Evolutionary conservation across 1,140 invertebrate genomes (phyloP).

Genomic region (Lepidostoma basale): DNA sequence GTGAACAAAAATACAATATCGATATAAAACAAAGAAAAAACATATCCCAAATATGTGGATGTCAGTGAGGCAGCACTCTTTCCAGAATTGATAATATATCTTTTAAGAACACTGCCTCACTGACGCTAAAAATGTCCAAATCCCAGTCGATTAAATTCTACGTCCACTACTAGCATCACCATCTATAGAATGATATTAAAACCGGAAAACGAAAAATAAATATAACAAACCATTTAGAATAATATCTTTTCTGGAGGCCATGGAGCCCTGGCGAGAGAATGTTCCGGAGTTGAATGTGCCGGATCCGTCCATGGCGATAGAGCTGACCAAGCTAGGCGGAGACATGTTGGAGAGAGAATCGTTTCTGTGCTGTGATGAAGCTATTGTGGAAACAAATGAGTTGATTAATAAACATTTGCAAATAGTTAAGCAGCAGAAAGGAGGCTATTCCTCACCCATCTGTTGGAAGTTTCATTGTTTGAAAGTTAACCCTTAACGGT

Average conservation of each 20-base stretch:
- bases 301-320: slow-evolving; percentile 57
- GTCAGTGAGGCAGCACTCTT: too few relatives aligned
- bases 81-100: too few relatives aligned
- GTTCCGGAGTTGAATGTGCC: slow-evolving; percentile 57
- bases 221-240: slow-evolving; percentile 22
- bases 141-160: too few relatives aligned
- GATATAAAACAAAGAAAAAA: too few relatives aligned
- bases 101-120: too few relatives aligned
- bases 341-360: slow-evolving; percentile 59
- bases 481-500: too few relatives aligned
- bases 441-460: neutral
- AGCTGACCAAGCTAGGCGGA: slow-evolving; percentile 58
- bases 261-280: slow-evolving; percentile 45
- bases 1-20: too few relatives aligned
- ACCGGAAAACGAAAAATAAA: too few relatives aligned
- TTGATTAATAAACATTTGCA: neutral
- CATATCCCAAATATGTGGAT: too few relatives aligned
- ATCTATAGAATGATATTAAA: too few relatives aligned
- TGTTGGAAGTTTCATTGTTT: neutral
- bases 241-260: slow-evolving; percentile 27
- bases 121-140: too few relatives aligned
- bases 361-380: slow-evolving; percentile 49
- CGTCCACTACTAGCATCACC: too few relatives aligned
- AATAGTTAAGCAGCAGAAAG: neutral
- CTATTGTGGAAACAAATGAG: slow-evolving; percentile 20